These are phyloP conservation scores for Eriosoma lanigerum DNA, from an alignment of 1,140 invertebrate genomes.

Conservation along the genomic window DNA sequence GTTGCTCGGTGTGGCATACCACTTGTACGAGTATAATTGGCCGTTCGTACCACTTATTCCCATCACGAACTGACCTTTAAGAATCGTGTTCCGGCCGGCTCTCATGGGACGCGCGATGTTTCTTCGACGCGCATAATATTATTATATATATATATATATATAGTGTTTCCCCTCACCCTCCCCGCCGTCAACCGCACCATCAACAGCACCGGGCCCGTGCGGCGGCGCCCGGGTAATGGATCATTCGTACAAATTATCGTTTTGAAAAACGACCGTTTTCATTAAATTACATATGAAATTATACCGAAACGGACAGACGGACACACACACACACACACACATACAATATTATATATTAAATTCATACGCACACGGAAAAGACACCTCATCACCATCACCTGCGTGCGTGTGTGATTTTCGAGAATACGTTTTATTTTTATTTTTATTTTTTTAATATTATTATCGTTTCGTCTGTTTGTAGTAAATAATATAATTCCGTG, in stretches of 20 bases:
- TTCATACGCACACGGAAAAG: too few species aligned
- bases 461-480: slow-evolving; percentile 20
- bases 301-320: slow-evolving; percentile 48
- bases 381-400: slow-evolving; percentile 35
- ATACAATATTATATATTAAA: too few species aligned
- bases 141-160: too few species aligned
- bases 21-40: slow-evolving; percentile 35
- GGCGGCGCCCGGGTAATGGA: slow-evolving; percentile 36
- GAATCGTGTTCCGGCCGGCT: slow-evolving; percentile 29
- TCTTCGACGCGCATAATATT: too few species aligned
- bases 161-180: too few species aligned
- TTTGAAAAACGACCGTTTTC: slow-evolving; percentile 51
- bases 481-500: slow-evolving; percentile 29
- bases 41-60: slow-evolving; percentile 33
- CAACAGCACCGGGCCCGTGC: neutral
- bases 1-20: neutral
- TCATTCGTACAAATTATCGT: slow-evolving; percentile 52
- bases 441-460: neutral
- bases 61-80: slow-evolving; percentile 49
- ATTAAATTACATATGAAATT: slow-evolving; percentile 49
- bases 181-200: neutral
- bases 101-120: slow-evolving; percentile 23
- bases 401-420: slow-evolving; percentile 25
- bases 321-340: neutral
- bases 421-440: slow-evolving; percentile 11